These are phyloP conservation scores for Menidia beryllina DNA, from an alignment of 2,113 vertebrate species.

Conservation along the genomic window DNA sequence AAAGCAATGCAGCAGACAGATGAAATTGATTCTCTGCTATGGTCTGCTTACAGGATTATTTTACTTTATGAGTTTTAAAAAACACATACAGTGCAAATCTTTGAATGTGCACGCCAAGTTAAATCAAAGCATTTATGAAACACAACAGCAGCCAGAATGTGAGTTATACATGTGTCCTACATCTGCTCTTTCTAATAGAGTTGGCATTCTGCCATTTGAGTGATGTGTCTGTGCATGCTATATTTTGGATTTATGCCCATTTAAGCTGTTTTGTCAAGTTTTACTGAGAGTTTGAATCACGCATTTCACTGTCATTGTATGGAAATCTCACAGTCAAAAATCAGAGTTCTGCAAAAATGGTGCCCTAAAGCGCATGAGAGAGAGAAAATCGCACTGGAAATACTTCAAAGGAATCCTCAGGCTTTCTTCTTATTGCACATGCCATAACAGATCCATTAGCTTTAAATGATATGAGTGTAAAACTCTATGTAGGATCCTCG, in stretches of 20 bases:
- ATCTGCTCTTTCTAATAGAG: slow-evolving; percentile 30
- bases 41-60: slow-evolving; percentile 6
- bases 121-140: slow-evolving; percentile 13
- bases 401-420: background rate
- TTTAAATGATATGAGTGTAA: background rate
- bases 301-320: slow-evolving; percentile 6
- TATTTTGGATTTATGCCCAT: slow-evolving; percentile 2
- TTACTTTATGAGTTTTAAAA: slow-evolving; percentile 19
- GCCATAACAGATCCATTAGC: background rate
- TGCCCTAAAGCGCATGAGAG: too few species aligned
- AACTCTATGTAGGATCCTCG: slow-evolving; percentile 4
- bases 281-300: slow-evolving; percentile 11
- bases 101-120: slow-evolving; percentile 8
- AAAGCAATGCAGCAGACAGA: background rate
- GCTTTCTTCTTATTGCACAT: background rate
- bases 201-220: slow-evolving; percentile 24
- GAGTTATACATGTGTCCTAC: slow-evolving; percentile 21
- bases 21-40: background rate
- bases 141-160: slow-evolving; percentile 12
- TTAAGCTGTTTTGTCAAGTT: slow-evolving; percentile 13
- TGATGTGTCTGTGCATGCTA: slow-evolving; percentile 17
- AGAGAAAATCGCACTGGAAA: background rate
- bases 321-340: background rate
- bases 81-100: background rate
- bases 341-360: too few species aligned